Conservation (phyloP, 35 echinoderm and acorn worm species). For the Holothuria glaberrima region DNA sequence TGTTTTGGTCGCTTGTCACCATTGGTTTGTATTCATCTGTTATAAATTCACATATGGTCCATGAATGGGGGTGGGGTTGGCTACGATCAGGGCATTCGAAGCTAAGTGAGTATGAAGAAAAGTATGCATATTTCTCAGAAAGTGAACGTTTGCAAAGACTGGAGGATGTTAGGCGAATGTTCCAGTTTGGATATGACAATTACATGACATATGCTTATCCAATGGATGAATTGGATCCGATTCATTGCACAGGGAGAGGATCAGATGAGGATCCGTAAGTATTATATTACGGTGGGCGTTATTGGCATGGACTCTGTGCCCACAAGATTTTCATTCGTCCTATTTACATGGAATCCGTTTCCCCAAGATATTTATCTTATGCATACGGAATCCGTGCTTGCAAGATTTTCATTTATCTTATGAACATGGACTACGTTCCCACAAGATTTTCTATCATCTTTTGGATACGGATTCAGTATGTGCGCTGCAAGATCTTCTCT, state of each 20-base stretch:
- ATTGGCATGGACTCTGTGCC: no score
- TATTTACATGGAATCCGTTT: no score
- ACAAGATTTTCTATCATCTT: no score
- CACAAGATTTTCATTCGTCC: no score
- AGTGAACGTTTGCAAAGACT: slow-evolving; percentile 73
- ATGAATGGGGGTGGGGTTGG: slow-evolving; percentile 50
- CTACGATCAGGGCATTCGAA: neutral
- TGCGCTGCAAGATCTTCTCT: no score
- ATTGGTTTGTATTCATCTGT: slow-evolving; percentile 41
- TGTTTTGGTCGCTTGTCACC: slow-evolving; percentile 33
- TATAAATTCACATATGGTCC: slow-evolving; percentile 42
- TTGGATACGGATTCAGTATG: no score
- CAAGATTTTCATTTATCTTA: no score
- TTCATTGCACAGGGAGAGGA: slow-evolving; percentile 90
- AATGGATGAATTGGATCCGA: slow-evolving; percentile 93
- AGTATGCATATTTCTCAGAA: slow-evolving; percentile 87
- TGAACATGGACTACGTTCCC: no score
- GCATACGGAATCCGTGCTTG: no score
- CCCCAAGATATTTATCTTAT: no score
- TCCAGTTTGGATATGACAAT: slow-evolving; percentile 95
- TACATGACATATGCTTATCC: slow-evolving; percentile 93
- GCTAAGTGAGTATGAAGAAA: slow-evolving; percentile 71
- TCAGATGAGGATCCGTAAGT: slow-evolving; percentile 95
- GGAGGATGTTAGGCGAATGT: slow-evolving; percentile 85
- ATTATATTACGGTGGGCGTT: no score